phyloP scores from a whole-genome alignment of 2,888 invertebrate species.

The Ormyrus thymus region DNA sequence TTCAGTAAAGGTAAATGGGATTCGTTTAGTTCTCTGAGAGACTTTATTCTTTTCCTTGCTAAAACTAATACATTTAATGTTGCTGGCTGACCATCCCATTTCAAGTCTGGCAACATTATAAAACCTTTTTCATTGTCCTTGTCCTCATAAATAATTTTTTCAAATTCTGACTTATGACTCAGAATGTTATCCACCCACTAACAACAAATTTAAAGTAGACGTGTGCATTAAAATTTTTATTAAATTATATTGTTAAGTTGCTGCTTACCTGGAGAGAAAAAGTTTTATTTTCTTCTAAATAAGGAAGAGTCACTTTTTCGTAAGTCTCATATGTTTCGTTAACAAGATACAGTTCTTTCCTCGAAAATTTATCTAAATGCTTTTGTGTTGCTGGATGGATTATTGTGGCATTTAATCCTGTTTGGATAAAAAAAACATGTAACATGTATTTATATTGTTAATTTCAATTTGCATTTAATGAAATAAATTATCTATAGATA shows the following conservation, averaged over 20 bases:
- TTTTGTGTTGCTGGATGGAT: slow-evolving; percentile 96
- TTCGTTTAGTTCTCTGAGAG: slow-evolving; percentile 87
- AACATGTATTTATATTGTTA: too few relatives aligned
- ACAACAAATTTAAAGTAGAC: slow-evolving; percentile 67
- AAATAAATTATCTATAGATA: too few relatives aligned
- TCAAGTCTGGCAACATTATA: slow-evolving; percentile 93
- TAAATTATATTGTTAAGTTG: slow-evolving; percentile 27
- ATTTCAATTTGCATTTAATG: too few relatives aligned
- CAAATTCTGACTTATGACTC: slow-evolving; percentile 91
- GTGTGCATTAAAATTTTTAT: not conserved
- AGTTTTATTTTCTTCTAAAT: slow-evolving; percentile 81
- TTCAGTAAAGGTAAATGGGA: slow-evolving; percentile 88
- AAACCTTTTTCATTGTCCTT: slow-evolving; percentile 87
- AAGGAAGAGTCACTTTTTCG: slow-evolving; percentile 85
- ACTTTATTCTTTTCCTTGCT: slow-evolving; percentile 84
- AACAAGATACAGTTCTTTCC: slow-evolving; percentile 84
- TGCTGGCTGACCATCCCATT: slow-evolving; percentile 92
- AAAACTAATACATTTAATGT: slow-evolving; percentile 92
- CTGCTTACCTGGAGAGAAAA: slow-evolving; percentile 85
- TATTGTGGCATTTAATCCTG: slow-evolving; percentile 90
- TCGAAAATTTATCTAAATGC: slow-evolving; percentile 90
- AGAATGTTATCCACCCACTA: slow-evolving; percentile 99
- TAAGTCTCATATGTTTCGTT: slow-evolving; percentile 91
- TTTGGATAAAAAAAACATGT: not conserved
- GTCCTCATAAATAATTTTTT: slow-evolving; percentile 91